Evolutionary conservation across 2,113 vertebrate species (phyloP).

Genomic region (Eulemur macaco): DNA sequence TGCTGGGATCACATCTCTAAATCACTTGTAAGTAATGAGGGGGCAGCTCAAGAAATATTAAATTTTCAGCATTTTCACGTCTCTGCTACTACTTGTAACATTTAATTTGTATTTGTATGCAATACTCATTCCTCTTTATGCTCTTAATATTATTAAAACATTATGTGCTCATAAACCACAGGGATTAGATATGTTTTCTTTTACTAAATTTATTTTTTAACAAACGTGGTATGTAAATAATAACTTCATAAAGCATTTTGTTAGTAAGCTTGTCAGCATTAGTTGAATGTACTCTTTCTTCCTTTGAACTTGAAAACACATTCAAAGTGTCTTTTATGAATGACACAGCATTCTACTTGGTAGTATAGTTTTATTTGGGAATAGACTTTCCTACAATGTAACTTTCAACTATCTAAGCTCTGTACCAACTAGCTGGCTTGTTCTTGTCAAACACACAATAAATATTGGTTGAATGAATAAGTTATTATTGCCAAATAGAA

Average conservation of each 20-base stretch:
- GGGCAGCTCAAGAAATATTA: not conserved
- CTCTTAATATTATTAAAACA: not conserved
- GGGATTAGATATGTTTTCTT: not conserved
- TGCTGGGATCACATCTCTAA: not conserved
- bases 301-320: not conserved
- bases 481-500: not conserved
- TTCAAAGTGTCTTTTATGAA: not conserved
- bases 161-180: not conserved
- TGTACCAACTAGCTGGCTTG: not conserved
- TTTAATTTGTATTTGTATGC: not conserved
- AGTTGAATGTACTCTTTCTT: not conserved
- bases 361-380: not conserved
- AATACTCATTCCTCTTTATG: not conserved
- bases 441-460: not conserved
- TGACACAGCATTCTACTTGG: not conserved
- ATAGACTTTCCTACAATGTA: not conserved
- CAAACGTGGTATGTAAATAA: not conserved
- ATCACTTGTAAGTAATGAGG: not conserved
- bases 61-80: not conserved
- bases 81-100: not conserved
- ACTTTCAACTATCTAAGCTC: not conserved
- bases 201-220: conserved; percentile 7
- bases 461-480: not conserved
- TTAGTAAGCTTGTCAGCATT: not conserved
- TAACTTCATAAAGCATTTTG: not conserved